A percentile compares a stretch with the other conserved stretches of the same genome.
These are phyloP conservation scores for Andrena praecox DNA, from an alignment of 2,888 invertebrate genomes.

Conservation along the genomic window DNA sequence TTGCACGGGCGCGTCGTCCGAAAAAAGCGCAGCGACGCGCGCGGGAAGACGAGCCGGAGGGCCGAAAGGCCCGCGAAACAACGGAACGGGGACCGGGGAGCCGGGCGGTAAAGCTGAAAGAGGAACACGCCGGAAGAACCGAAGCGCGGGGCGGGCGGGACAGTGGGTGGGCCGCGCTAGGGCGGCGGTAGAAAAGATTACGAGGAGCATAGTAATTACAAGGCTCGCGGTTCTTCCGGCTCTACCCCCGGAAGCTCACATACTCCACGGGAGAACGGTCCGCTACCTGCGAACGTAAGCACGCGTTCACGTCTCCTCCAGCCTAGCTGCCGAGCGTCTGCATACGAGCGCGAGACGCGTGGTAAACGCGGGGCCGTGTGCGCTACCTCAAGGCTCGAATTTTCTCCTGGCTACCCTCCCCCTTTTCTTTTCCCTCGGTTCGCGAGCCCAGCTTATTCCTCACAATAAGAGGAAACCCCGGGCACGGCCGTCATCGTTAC, in stretches of 20 bases:
- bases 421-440: constrained; percentile 53
- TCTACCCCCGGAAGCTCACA: constrained; percentile 66
- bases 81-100: constrained; percentile 42
- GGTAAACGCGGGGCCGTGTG: constrained; percentile 29
- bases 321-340: constrained; percentile 40
- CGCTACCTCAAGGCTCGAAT: constrained; percentile 76
- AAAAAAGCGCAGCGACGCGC: constrained; percentile 19
- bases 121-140: constrained; percentile 47
- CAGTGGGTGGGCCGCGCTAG: constrained; percentile 1
- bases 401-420: constrained; percentile 68
- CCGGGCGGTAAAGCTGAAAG: constrained; percentile 50
- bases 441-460: constrained; percentile 75
- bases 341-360: constrained; percentile 36
- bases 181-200: constrained; percentile 67
- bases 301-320: constrained; percentile 28
- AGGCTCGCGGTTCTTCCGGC: constrained; percentile 68
- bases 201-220: constrained; percentile 74
- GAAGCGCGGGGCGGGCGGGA: constrained; percentile 14
- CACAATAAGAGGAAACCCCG: constrained; percentile 77
- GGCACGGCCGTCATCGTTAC: constrained; percentile 57
- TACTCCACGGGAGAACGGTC: constrained; percentile 35
- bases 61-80: constrained; percentile 28
- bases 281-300: constrained; percentile 55
- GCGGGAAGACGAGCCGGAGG: constrained; percentile 29
- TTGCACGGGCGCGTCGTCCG: constrained; percentile 1